phyloP scores from a whole-genome alignment of 2,888 invertebrate species.

The Scaptomyza reducta region DNA sequence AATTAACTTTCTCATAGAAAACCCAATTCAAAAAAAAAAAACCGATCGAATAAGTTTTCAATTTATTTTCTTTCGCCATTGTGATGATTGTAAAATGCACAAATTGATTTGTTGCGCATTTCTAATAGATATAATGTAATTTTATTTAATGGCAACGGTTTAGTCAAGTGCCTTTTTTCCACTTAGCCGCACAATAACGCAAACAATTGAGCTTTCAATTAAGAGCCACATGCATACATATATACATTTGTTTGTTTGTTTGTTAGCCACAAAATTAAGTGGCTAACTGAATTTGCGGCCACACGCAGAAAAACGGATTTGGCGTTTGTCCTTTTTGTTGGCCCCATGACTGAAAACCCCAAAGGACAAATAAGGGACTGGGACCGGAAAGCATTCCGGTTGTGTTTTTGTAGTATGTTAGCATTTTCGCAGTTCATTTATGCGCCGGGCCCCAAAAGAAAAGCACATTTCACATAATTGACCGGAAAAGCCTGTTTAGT shows the following conservation, averaged over 20 bases:
- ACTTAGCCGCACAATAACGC: conserved; percentile 18
- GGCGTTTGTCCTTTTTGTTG: conserved; percentile 60
- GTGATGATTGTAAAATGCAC: not conserved
- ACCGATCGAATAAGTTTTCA: conserved; percentile 12
- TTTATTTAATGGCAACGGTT: conserved; percentile 18
- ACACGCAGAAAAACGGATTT: conserved; percentile 46
- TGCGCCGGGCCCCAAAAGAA: conserved; percentile 31
- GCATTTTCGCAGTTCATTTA: conserved; percentile 78
- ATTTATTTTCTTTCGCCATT: not conserved
- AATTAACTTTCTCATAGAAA: no score
- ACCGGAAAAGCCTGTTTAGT: conserved; percentile 69
- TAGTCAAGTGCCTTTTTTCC: conserved; percentile 4
- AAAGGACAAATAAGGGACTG: conserved; percentile 67
- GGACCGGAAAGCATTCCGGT: conserved; percentile 46
- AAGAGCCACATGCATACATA: conserved; percentile 29
- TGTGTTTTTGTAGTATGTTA: conserved; percentile 70
- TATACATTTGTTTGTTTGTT: conserved; percentile 35
- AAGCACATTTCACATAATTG: conserved; percentile 44
- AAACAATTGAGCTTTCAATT: conserved; percentile 71
- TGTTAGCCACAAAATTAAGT: conserved; percentile 82
- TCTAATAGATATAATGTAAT: conserved; percentile 34
- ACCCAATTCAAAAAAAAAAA: no score
- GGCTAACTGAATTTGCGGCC: conserved; percentile 77
- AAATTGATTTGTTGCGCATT: conserved; percentile 37
- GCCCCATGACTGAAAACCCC: conserved; percentile 50